Conservation (phyloP, 2,113 vertebrate genomes). For the mouse (Mus musculus) region GRCm39 chr15:102537001-102537500, state of each 20-base stretch:
- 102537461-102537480: background rate
- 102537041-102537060: background rate
- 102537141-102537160: background rate
- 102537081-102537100: slow-evolving; percentile 30
- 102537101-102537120: background rate
- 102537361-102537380: background rate
- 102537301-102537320: background rate
- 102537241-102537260: too few relatives aligned
- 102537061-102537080: slow-evolving; percentile 1
- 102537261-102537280: too few relatives aligned
- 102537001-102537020: background rate
- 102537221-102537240: background rate
- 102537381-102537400: background rate
- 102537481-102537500: background rate
- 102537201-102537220: background rate
- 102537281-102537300: background rate
- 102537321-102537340: background rate
- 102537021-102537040: background rate
- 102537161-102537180: background rate
- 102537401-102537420: background rate
- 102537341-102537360: background rate
- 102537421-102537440: background rate
- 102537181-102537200: background rate
- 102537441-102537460: background rate
- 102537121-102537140: background rate